Evolutionary conservation across 1,140 invertebrate species (phyloP), one percentile per base, ranked within the genome.

Genomic region (Megalonaias nervosa): DNA sequence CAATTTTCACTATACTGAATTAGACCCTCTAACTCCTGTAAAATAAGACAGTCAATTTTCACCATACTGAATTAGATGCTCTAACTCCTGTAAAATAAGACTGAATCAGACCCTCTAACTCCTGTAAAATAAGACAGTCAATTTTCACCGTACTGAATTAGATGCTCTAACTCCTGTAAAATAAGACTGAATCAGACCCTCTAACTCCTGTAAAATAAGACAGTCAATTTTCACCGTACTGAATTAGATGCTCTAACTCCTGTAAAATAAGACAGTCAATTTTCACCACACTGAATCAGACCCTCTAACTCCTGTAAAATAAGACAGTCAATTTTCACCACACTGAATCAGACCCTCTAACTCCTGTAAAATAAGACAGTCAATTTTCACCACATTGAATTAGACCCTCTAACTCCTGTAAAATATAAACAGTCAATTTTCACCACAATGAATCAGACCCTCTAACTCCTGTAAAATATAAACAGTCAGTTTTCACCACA

Each of bases 11-110:
- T n/a, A n/a, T n/a, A 96, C 89, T 97, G 95, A 67, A 99, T 93
- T 48, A 99, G 92, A 38, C 95, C 95, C 87, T 99, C 97, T 38
- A 99, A 90, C 92, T 99, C 98, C 96, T 97, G 75, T 74, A 80
- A 71, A 67, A 70, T n/a, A 48, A n/a, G 12, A 56, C 6, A 31
- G 38, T 38, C 19, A 58, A n/a, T 71, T 71, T 26, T 14, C 26
- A 26, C 26, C 2, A n/a, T 97, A 96, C 89, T 97, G 95, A 67
- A 99, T 93, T 48, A 99, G 92, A 38, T 95, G 95, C 87, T 99
- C 97, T 38, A 99, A 62, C 60, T 62, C 19, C 60, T 23, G 60
- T n/a, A 80, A 71, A 67, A 70, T 21, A 55, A n/a, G 13, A 57
- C 89, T 97, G 95, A 67, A 99, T 93, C 48, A 99, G 92, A 38